Percentiles rank a stretch among this genome's conserved stretches.
Conservation (phyloP, 37 sponge, comb jelly and placozoan species). For the Dysidea cf. avara region DNA sequence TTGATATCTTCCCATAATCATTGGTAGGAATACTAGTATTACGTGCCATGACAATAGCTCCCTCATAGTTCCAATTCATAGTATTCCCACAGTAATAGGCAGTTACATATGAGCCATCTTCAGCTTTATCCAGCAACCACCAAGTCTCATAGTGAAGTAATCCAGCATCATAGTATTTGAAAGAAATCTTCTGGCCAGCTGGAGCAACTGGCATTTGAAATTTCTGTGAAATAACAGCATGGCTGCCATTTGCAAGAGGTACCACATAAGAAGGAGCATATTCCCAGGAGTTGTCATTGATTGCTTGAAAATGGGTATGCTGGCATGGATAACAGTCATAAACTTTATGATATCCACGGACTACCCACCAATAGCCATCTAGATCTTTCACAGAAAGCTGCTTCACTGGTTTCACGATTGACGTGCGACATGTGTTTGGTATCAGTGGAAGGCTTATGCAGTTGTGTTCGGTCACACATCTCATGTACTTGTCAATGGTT, state of each 20-base stretch:
- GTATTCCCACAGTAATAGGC: conserved; percentile 20
- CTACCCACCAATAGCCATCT: conserved; percentile 9
- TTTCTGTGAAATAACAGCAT: neutral
- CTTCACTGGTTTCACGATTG: conserved; percentile 4
- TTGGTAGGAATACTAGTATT: neutral
- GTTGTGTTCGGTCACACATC: conserved; percentile 1
- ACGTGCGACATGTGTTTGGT: neutral
- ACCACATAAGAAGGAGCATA: neutral
- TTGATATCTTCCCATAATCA: neutral
- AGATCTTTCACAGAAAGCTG: conserved; percentile 10
- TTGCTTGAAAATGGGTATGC: neutral
- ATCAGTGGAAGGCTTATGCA: conserved; percentile 14
- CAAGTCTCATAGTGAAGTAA: conserved; percentile 10
- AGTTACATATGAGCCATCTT: conserved; percentile 4
- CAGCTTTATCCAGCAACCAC: conserved; percentile 21
- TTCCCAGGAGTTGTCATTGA: conserved; percentile 3
- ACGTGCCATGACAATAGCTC: conserved; percentile 10
- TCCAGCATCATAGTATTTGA: neutral
- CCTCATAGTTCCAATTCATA: conserved; percentile 16
- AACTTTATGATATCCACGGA: neutral
- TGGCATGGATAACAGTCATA: conserved; percentile 32
- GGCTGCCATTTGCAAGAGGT: neutral
- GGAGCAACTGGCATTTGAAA: neutral
- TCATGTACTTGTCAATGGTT: neutral
- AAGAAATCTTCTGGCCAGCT: conserved; percentile 1